phyloP scores from a whole-genome alignment of 1,140 invertebrate genomes.

The Drosophila kepulauana region DNA sequence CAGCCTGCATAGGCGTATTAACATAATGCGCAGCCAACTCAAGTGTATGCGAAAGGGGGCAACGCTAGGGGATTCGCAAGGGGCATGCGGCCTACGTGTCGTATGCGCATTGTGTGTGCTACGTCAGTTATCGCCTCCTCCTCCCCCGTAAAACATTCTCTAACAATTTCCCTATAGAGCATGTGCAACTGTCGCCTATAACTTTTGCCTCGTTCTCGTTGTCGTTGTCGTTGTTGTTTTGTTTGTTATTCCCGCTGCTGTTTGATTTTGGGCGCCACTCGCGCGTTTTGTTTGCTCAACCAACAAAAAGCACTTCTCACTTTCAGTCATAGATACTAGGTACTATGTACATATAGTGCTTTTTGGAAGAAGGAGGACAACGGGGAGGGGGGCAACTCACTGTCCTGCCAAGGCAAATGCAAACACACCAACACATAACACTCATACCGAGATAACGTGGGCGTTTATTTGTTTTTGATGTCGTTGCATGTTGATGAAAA shows the following conservation, averaged over 20 bases:
- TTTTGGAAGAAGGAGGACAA: neutral
- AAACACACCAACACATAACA: constrained; percentile 6
- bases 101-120: constrained; percentile 68
- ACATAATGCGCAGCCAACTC: constrained; percentile 81
- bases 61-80: neutral
- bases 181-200: constrained; percentile 63
- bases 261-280: constrained; percentile 60
- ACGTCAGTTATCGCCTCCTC: constrained; percentile 27
- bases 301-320: constrained; percentile 67
- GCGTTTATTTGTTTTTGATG: constrained; percentile 59
- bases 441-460: neutral
- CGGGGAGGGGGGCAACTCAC: neutral
- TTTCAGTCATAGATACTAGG: constrained; percentile 57
- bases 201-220: constrained; percentile 35
- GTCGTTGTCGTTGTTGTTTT: constrained; percentile 22
- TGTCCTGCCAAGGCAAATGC: constrained; percentile 32
- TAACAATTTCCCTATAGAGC: constrained; percentile 34
- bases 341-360: constrained; percentile 44
- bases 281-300: constrained; percentile 57
- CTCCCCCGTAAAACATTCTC: constrained; percentile 13
- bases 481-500: constrained; percentile 69
- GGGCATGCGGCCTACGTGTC: constrained; percentile 57
- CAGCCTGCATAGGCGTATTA: constrained; percentile 67
- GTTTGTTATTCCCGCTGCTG: constrained; percentile 45
- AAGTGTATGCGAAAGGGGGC: constrained; percentile 39